phyloP scores from a whole-genome alignment of 1,140 invertebrate species.

The Polypedilum pembai region DNA sequence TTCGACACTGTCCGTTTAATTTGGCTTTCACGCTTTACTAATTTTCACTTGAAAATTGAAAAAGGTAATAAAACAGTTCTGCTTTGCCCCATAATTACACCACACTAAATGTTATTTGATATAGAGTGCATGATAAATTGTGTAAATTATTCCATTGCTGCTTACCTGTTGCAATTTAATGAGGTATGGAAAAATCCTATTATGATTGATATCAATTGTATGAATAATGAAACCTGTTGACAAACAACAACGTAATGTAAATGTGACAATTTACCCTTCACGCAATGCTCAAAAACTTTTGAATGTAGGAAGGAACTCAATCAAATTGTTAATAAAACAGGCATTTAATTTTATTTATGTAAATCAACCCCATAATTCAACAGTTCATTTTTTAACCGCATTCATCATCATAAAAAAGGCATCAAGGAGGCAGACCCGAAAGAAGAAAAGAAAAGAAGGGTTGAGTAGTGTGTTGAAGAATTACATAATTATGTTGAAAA shows the following conservation, averaged over 20 bases:
- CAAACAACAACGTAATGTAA: background rate
- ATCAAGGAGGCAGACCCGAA: background rate
- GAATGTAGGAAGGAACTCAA: conserved; percentile 21
- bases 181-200: background rate
- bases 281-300: background rate
- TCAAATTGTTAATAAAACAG: conserved; percentile 20
- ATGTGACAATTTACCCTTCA: background rate
- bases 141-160: background rate
- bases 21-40: background rate
- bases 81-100: background rate
- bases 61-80: background rate
- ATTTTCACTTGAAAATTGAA: conserved; percentile 6
- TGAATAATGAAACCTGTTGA: conserved; percentile 9
- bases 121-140: background rate
- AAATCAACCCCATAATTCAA: conserved; percentile 27
- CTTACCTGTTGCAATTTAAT: conserved; percentile 15
- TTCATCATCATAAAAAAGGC: conserved; percentile 24
- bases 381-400: conserved; percentile 27
- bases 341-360: conserved; percentile 24
- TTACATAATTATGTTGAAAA: background rate
- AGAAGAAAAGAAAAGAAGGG: background rate
- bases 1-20: conserved; percentile 6
- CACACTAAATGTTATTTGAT: background rate
- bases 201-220: background rate
- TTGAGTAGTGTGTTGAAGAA: background rate